Evolutionary conservation across 2,888 invertebrate species (phyloP).

Genomic region (Eucriotettix oculatus): DNA sequence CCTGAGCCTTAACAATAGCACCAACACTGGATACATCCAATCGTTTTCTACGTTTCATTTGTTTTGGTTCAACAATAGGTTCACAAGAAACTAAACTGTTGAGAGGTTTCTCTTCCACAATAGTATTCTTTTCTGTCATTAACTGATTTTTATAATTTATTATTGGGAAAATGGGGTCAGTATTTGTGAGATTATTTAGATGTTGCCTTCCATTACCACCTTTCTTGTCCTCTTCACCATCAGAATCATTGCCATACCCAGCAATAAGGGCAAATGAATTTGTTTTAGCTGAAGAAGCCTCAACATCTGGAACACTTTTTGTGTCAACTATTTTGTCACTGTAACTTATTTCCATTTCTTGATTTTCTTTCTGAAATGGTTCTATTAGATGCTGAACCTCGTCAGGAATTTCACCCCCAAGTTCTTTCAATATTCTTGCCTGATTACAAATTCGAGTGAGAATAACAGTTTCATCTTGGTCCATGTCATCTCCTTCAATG

Average conservation of each 20-base stretch:
- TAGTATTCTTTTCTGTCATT: too few species aligned
- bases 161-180: too few species aligned
- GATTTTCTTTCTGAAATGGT: conserved; percentile 2
- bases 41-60: conserved; percentile 27
- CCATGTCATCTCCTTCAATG: conserved; percentile 4
- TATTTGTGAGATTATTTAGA: too few species aligned
- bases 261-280: conserved; percentile 29
- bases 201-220: not conserved
- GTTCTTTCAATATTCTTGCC: conserved; percentile 33
- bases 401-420: conserved; percentile 35
- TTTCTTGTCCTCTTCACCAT: conserved; percentile 24
- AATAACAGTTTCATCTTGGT: conserved; percentile 36
- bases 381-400: conserved; percentile 20
- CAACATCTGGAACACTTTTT: conserved; percentile 22
- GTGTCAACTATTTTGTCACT: conserved; percentile 6
- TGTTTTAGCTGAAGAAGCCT: conserved; percentile 5
- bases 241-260: conserved; percentile 37
- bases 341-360: not conserved
- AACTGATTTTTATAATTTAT: too few species aligned
- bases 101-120: too few species aligned
- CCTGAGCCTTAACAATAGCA: too few species aligned
- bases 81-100: too few species aligned
- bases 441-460: conserved; percentile 33
- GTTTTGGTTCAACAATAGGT: too few species aligned
- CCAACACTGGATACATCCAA: conserved; percentile 16